These are phyloP conservation scores for Gambusia affinis DNA, from an alignment of 2,113 vertebrate genomes.

Conservation along the genomic window DNA sequence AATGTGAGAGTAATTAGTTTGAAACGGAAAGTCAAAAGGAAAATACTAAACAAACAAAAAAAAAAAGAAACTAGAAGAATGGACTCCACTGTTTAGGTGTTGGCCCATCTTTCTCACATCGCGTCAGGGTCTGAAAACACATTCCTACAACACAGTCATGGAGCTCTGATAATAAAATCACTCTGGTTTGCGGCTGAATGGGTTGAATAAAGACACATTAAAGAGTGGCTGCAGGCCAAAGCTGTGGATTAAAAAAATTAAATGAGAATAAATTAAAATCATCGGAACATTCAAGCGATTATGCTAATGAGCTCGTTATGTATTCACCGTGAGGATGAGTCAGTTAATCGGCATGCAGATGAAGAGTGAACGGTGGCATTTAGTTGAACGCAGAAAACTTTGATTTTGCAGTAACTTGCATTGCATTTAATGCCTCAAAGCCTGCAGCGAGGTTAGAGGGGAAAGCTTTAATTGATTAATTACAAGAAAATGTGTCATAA, in stretches of 20 bases:
- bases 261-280: conserved; percentile 74
- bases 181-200: conserved; percentile 53
- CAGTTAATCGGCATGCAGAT: conserved; percentile 59
- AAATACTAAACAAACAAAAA: conserved; percentile 30
- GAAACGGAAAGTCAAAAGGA: not conserved
- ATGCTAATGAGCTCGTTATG: conserved; percentile 71
- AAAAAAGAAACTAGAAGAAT: not conserved
- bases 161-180: conserved; percentile 73
- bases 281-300: conserved; percentile 71
- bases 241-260: conserved; percentile 66
- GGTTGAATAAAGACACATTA: conserved; percentile 68
- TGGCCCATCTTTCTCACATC: conserved; percentile 25
- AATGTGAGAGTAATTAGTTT: conserved; percentile 25
- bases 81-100: conserved; percentile 41
- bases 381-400: conserved; percentile 49
- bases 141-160: conserved; percentile 40
- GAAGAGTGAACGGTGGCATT: conserved; percentile 38
- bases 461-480: conserved; percentile 16
- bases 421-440: conserved; percentile 20
- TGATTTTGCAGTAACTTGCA: conserved; percentile 33
- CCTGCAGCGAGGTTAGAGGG: conserved; percentile 15
- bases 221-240: conserved; percentile 44
- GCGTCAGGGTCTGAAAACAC: conserved; percentile 65
- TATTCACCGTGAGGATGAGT: conserved; percentile 52
- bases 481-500: not conserved